A percentile compares a stretch with the other conserved stretches of the same genome.
These are phyloP conservation scores for Brachypteracias leptosomus DNA, from an alignment of 2,113 vertebrate species.

Conservation along the genomic window DNA sequence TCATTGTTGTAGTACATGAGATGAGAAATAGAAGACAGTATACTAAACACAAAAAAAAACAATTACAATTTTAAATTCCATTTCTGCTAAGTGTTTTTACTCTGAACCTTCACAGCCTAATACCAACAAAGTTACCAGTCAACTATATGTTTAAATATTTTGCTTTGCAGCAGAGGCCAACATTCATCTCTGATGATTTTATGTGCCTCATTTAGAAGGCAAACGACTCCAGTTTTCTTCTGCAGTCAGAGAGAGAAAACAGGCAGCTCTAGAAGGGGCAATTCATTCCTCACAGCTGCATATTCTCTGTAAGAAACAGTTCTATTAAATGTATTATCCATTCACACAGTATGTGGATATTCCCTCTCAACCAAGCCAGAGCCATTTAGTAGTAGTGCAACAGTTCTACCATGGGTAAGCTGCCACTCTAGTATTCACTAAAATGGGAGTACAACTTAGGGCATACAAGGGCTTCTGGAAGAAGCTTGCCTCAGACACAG, in stretches of 20 bases:
- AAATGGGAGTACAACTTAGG: not conserved
- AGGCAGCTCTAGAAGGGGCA: not conserved
- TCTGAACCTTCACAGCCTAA: not conserved
- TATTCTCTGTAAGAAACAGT: not conserved
- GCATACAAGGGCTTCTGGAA: not conserved
- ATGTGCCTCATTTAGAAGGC: not conserved
- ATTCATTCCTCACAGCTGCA: not conserved
- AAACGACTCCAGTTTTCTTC: not conserved
- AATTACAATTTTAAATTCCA: not conserved
- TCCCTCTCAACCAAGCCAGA: not conserved
- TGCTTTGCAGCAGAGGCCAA: not conserved
- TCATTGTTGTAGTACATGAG: accelerated
- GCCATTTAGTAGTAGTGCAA: not conserved
- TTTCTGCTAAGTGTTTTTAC: not conserved
- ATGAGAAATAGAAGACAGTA: not conserved
- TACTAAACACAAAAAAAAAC: not conserved
- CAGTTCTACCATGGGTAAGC: not conserved
- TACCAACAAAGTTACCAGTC: not conserved
- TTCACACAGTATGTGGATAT: not conserved
- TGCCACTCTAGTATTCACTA: not conserved
- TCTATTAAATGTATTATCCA: not conserved
- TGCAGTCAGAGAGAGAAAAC: not conserved
- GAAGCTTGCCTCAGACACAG: not conserved
- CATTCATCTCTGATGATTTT: not conserved
- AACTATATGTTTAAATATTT: not conserved